Base-by-base conservation (phyloP, 2,888 invertebrate species). In the Lithophane semibrunnea region DNA sequence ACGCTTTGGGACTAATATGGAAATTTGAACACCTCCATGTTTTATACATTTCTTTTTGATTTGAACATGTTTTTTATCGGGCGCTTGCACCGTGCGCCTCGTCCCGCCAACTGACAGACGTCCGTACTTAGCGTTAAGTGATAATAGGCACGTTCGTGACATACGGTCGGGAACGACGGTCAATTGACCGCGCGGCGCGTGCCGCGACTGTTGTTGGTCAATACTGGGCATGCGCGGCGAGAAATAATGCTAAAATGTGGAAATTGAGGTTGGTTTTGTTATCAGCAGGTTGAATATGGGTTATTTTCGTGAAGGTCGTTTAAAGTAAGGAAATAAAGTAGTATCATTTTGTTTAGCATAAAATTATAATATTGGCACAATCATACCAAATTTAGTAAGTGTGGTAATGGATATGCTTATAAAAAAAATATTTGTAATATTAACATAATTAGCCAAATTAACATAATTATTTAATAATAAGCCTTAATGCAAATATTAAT, bases 31-130 rank as follows among this genome's bases (percentile, higher is more conserved):
- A 83, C 79, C 80, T 64, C 81, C 88, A 90, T 88, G 89, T 94
- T 94, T 92, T 94, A 95, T 95, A 93, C 92, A 93, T 94, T 88
- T 91, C 79, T 75, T 86, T 91, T 87, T 85, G 77, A 80, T 83
- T 80, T 84, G 82, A 64, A 77, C 68, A 64, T 79, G 3, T 86
- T 86, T 90, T 92, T 91, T 91, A 86, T 86, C 87, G 84, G 76
- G 63, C 82, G 78, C 85, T 76, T 84, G 87, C 82, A 86, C 75
- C 77, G 87, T 83, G 82, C 86, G 88, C 70, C 82, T 81, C 79
- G 84, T 85, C 72, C 79, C 83, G 87, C 86, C 85, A 86, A 88
- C 89, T 89, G 87, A 80, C 87, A 79, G 78, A 72, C 83, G 84
- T 76, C 49, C 73, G 71, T 88, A 88, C 84, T 68, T 79, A 84